phyloP scores from a whole-genome alignment of 1,140 invertebrate genomes.

The Eumaeus atala region DNA sequence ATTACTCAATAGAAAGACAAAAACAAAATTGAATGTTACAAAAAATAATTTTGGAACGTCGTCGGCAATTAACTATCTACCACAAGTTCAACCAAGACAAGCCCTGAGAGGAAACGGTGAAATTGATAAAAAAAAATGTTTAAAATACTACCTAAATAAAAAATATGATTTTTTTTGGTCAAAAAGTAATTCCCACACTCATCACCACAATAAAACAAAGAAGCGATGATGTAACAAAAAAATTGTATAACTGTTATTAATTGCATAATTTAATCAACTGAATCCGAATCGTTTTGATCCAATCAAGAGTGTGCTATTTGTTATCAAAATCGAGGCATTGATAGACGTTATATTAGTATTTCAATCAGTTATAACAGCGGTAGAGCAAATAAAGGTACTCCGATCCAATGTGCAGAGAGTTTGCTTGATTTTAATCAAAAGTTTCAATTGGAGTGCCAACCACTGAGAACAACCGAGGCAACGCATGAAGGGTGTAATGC shows the following conservation, averaged over 20 bases:
- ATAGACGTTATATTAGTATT: constrained; percentile 35
- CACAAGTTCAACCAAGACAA: too few species aligned
- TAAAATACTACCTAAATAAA: too few species aligned
- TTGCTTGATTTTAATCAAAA: constrained; percentile 74
- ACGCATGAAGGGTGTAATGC: constrained; percentile 41
- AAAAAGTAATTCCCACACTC: too few species aligned
- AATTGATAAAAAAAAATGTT: too few species aligned
- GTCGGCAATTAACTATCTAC: too few species aligned
- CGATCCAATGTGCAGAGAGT: constrained; percentile 47
- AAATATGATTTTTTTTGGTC: too few species aligned
- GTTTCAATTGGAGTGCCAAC: constrained; percentile 65
- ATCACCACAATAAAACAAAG: too few species aligned
- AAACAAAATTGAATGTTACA: too few species aligned
- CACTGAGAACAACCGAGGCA: constrained; percentile 50
- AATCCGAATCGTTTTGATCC: neutral
- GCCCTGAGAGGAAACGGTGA: too few species aligned
- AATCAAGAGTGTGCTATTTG: constrained; percentile 1
- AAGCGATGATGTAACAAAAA: too few species aligned
- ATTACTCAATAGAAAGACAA: too few species aligned
- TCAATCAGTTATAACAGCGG: constrained; percentile 36
- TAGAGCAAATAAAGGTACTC: constrained; percentile 67
- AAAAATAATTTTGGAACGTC: too few species aligned
- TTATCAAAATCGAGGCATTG: constrained; percentile 54
- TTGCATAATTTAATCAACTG: neutral
- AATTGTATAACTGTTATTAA: neutral